Base-by-base conservation (phyloP, 2,797 vertebrate species). In the Gymnothorax javanicus region DNA sequence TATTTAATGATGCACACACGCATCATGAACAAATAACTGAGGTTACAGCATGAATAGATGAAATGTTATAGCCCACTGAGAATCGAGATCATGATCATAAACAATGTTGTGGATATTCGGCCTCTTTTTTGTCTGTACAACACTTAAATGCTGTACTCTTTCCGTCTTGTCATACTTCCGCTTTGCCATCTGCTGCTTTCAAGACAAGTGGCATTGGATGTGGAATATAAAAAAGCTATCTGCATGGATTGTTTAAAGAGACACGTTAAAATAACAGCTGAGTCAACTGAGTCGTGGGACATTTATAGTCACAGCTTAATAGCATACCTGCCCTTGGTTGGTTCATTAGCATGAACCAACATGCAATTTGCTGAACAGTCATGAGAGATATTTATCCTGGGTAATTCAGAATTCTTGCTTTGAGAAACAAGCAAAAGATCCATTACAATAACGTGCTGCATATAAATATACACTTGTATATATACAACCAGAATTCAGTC, bases 401-500 rank as follows among this genome's bases (percentile, higher is more conserved):
- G 50, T 9, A 54, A 81, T 79, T 52, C 75, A 54, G 77, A 81
- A 50, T 52, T 77, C 13, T 75, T 75, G 33, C 12, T 52, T 77
- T 20, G 52, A 77, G 43, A 52, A 77, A 43, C 17, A 9, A 81
- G 56, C 64, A 69, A 69, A 23, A 69, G 25, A 25, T 20, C 50
- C 77, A 81, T 81, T 56, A 52, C 77, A 54, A 54, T 81, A 25
- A 81, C 77, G 27, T 73, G 33, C 33, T 43, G 2, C 33, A 85
- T 27, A 50, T 73, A 71, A 57, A 50, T 85, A 71, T 57, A 57
- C n/a, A 71, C 58, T 73, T 85, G 84, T 1, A 57, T 73, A 85
- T 73, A 71, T 58, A 85, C 67, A 85, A 71, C 50, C 52, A 85
- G 94, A 95, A 94, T 95, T 93, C 94, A 91, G 82, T 83, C 52